phyloP scores from a whole-genome alignment of 2,888 invertebrate genomes.

The Augiades crinisus region DNA sequence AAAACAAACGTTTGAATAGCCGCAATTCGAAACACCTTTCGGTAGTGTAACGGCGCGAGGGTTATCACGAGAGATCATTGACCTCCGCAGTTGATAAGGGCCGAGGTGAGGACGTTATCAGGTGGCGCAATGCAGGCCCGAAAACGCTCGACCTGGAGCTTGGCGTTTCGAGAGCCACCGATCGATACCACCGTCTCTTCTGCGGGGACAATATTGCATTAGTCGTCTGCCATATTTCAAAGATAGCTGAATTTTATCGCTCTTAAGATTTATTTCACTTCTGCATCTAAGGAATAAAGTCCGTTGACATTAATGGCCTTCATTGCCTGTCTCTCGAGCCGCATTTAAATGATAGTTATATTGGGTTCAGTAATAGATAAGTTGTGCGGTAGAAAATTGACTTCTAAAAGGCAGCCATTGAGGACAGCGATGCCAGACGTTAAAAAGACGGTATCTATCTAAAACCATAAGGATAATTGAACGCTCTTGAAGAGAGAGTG shows the following conservation, averaged over 20 bases:
- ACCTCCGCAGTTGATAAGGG: slow-evolving; percentile 57
- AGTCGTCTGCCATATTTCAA: slow-evolving; percentile 7
- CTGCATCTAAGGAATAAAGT: background rate
- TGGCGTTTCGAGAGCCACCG: slow-evolving; percentile 43
- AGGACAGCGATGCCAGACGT: slow-evolving; percentile 15
- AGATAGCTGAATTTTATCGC: slow-evolving; percentile 1
- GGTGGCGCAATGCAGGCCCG: slow-evolving; percentile 70
- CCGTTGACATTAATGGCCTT: slow-evolving; percentile 2
- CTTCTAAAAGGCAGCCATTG: slow-evolving; percentile 4
- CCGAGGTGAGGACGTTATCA: slow-evolving; percentile 59
- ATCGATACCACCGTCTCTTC: slow-evolving; percentile 47
- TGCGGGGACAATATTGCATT: slow-evolving; percentile 18
- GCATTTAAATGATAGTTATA: slow-evolving; percentile 4
- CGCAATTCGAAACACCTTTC: slow-evolving; percentile 26
- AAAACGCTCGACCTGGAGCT: slow-evolving; percentile 48
- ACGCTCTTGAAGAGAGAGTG: slow-evolving; percentile 24
- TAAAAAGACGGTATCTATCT: slow-evolving; percentile 10
- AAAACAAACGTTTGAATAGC: slow-evolving; percentile 13
- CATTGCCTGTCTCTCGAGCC: background rate
- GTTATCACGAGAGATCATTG: slow-evolving; percentile 58
- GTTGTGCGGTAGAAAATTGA: background rate
- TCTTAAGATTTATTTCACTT: background rate
- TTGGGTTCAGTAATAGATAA: background rate
- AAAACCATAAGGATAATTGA: slow-evolving; percentile 24
- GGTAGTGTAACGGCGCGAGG: slow-evolving; percentile 31